Evolutionary conservation across 2,113 vertebrate species (phyloP).

Genomic region (Phrynosoma platyrhinos): DNA sequence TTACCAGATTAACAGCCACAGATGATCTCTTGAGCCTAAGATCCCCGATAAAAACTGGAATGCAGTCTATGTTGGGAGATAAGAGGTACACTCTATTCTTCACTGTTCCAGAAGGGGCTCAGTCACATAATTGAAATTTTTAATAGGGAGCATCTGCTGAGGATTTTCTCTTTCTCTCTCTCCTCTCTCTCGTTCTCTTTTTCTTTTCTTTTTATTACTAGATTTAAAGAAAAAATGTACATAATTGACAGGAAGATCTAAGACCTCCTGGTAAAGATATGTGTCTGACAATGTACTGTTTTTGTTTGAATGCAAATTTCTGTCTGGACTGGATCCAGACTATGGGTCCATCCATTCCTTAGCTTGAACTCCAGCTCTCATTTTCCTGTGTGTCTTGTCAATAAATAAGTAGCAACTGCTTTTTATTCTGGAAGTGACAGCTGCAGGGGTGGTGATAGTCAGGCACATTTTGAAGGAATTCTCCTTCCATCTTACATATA

Average conservation of each 20-base stretch:
- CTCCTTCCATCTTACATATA: too few relatives aligned
- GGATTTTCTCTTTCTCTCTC: background rate
- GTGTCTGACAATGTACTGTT: constrained; percentile 18
- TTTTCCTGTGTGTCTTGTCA: constrained; percentile 37
- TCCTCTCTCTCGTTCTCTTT: background rate
- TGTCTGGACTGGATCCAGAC: constrained; percentile 47
- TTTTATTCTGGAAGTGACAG: constrained; percentile 33
- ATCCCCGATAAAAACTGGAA: constrained; percentile 17
- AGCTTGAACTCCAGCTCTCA: constrained; percentile 39
- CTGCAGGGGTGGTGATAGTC: constrained; percentile 25
- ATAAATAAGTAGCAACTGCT: constrained; percentile 26
- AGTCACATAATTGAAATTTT: constrained; percentile 20
- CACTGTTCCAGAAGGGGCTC: constrained; percentile 25
- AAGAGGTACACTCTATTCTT: constrained; percentile 18
- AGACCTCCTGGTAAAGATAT: constrained; percentile 39
- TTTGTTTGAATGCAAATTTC: constrained; percentile 40
- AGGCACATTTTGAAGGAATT: background rate
- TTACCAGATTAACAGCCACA: constrained; percentile 31
- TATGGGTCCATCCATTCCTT: constrained; percentile 21
- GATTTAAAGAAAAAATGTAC: background rate
- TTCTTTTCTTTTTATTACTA: background rate
- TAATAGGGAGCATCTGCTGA: constrained; percentile 27
- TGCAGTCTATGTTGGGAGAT: background rate
- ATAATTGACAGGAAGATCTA: constrained; percentile 11
- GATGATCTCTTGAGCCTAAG: constrained; percentile 36